phyloP scores from a whole-genome alignment of 2,888 invertebrate species.

The Tholera decimalis region DNA sequence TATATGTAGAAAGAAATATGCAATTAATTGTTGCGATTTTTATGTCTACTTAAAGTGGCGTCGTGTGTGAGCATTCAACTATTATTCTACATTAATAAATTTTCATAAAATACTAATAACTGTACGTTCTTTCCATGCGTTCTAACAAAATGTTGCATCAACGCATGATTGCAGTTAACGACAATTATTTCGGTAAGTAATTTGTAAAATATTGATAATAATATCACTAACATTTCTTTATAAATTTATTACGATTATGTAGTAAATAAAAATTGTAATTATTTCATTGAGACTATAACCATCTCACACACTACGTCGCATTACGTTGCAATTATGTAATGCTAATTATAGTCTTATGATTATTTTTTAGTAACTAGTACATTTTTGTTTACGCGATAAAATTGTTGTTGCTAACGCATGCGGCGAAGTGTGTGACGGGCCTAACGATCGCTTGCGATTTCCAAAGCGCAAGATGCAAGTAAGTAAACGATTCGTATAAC shows the following conservation, averaged over 20 bases:
- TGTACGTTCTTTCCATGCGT: constrained; percentile 86
- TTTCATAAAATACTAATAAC: constrained; percentile 72
- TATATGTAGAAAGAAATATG: constrained; percentile 30
- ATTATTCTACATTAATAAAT: constrained; percentile 49
- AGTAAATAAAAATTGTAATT: constrained; percentile 11
- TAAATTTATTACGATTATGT: constrained; percentile 9
- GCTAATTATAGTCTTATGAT: constrained; percentile 47
- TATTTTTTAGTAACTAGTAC: constrained; percentile 38
- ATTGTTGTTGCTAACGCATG: constrained; percentile 65
- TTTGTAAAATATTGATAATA: constrained; percentile 62
- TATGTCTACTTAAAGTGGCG: constrained; percentile 58
- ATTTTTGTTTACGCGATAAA: constrained; percentile 48
- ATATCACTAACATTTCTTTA: constrained; percentile 51
- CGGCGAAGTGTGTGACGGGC: constrained; percentile 66
- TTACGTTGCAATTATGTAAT: constrained; percentile 46
- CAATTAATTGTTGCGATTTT: constrained; percentile 35
- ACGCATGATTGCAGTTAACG: constrained; percentile 96
- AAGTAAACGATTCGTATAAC: constrained; percentile 46
- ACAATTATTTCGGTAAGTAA: constrained; percentile 99
- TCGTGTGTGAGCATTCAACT: constrained; percentile 66
- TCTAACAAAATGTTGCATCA: constrained; percentile 87
- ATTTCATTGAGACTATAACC: constrained; percentile 12
- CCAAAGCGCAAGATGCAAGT: constrained; percentile 63
- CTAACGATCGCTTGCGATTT: constrained; percentile 58
- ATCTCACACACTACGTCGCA: constrained; percentile 66